phyloP scores from a whole-genome alignment of 2,113 vertebrate genomes.

The Strix aluco region DNA sequence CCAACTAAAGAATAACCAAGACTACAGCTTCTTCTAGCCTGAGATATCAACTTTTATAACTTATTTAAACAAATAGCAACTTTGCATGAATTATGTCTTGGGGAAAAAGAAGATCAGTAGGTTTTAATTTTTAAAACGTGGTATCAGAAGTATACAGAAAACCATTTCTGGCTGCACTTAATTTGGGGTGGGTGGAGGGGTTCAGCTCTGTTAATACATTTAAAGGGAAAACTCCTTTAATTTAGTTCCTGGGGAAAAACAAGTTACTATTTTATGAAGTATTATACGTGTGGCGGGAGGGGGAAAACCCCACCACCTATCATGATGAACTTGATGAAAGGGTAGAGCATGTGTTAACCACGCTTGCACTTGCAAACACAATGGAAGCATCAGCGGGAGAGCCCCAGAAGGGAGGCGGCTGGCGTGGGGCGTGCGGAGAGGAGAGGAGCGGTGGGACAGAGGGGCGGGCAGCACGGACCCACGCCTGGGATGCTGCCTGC shows the following conservation, averaged over 20 bases:
- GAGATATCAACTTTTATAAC: constrained; percentile 76
- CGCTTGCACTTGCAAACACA: not conserved
- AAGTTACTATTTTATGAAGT: not conserved
- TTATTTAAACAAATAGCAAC: constrained; percentile 77
- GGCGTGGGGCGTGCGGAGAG: not conserved
- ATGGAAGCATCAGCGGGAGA: not conserved
- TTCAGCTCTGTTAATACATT: not conserved
- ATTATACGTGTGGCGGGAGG: rapidly evolving
- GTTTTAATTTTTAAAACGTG: constrained; percentile 41
- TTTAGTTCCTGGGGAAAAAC: not conserved
- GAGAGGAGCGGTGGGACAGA: not conserved
- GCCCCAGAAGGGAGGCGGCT: not conserved
- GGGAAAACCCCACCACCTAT: not conserved
- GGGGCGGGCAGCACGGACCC: not conserved
- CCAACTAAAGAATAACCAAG: constrained; percentile 73
- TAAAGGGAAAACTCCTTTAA: constrained; percentile 23
- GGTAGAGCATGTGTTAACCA: not conserved
- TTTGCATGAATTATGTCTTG: constrained; percentile 78
- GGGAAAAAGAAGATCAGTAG: constrained; percentile 40
- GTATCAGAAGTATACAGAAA: constrained; percentile 6
- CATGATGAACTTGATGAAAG: rapidly evolving
- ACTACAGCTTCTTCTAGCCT: constrained; percentile 82
- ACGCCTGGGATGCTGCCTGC: not conserved
- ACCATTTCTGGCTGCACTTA: constrained; percentile 57
- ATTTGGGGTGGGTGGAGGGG: constrained; percentile 8